phyloP scores from a whole-genome alignment of 2,797 vertebrate genomes.

The Lophotriccus pileatus region DNA sequence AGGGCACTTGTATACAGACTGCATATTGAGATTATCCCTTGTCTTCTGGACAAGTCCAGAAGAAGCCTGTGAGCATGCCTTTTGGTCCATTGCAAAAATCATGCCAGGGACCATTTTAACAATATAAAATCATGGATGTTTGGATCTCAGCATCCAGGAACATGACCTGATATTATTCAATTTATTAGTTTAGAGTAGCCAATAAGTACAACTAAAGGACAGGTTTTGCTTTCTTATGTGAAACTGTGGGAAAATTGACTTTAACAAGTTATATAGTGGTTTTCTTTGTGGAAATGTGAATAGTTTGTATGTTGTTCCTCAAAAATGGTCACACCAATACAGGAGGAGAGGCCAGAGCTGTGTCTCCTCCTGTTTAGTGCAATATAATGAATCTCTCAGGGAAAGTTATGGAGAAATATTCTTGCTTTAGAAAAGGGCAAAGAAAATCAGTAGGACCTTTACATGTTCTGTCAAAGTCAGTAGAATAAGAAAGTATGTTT shows the following conservation, averaged over 20 bases:
- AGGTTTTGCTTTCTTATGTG: background rate
- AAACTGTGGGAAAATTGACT: background rate
- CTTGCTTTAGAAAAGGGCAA: background rate
- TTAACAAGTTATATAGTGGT: background rate
- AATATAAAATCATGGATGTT: background rate
- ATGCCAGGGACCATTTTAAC: background rate
- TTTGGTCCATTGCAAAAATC: background rate
- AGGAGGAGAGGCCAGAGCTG: background rate
- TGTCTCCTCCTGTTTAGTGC: background rate
- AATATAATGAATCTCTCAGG: background rate
- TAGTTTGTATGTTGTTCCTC: background rate
- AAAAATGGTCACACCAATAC: rapidly evolving
- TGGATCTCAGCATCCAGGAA: background rate
- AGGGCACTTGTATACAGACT: background rate
- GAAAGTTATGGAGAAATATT: background rate
- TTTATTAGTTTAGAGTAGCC: background rate
- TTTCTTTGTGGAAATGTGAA: background rate
- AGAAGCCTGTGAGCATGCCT: background rate
- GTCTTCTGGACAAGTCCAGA: background rate
- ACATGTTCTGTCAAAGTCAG: background rate
- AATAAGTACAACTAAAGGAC: background rate
- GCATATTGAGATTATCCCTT: background rate
- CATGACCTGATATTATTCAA: background rate
- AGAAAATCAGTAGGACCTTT: background rate
- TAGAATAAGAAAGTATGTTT: background rate